Percentiles rank a stretch among this genome's conserved stretches.
Conservation (phyloP, 1,140 invertebrate species). For the Galleria mellonella region DNA sequence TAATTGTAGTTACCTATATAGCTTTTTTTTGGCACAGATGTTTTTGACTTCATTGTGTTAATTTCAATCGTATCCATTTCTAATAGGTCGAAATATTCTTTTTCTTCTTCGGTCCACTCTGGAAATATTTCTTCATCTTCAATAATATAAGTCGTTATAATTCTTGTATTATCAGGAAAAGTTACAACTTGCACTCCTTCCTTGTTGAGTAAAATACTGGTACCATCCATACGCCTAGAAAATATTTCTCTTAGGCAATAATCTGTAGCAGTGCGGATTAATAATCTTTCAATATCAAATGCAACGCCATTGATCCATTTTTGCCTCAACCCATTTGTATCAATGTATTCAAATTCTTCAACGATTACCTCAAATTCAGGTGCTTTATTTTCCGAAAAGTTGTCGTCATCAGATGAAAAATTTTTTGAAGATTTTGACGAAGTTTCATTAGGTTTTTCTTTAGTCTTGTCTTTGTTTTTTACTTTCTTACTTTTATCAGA, state of each 20-base stretch:
- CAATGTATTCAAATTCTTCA: slow-evolving; percentile 51
- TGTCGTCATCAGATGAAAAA: slow-evolving; percentile 21
- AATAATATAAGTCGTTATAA: slow-evolving; percentile 58
- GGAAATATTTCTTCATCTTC: slow-evolving; percentile 61
- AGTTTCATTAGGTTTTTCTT: slow-evolving; percentile 34
- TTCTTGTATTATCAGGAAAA: slow-evolving; percentile 70
- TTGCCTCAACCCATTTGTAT: slow-evolving; percentile 41
- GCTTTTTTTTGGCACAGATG: slow-evolving; percentile 35
- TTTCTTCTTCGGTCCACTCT: slow-evolving; percentile 51
- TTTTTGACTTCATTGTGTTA: slow-evolving; percentile 26
- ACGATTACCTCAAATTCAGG: slow-evolving; percentile 40
- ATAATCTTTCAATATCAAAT: slow-evolving; percentile 59
- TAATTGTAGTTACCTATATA: slow-evolving; percentile 3
- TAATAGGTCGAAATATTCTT: slow-evolving; percentile 33
- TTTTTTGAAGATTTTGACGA: slow-evolving; percentile 39
- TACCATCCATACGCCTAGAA: slow-evolving; percentile 72
- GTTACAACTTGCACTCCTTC: slow-evolving; percentile 66
- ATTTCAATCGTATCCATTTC: slow-evolving; percentile 18
- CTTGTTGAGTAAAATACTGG: slow-evolving; percentile 67
- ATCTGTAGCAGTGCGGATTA: slow-evolving; percentile 68
- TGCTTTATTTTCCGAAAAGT: slow-evolving; percentile 12
- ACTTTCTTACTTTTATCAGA: slow-evolving; percentile 46
- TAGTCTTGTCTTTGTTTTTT: slow-evolving; percentile 30
- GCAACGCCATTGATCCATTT: slow-evolving; percentile 33
- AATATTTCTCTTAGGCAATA: slow-evolving; percentile 73